A percentile compares a stretch with the other conserved stretches of the same genome.
These are phyloP conservation scores for Ormyrus thymus DNA, from an alignment of 2,888 invertebrate genomes.

Conservation along the genomic window DNA sequence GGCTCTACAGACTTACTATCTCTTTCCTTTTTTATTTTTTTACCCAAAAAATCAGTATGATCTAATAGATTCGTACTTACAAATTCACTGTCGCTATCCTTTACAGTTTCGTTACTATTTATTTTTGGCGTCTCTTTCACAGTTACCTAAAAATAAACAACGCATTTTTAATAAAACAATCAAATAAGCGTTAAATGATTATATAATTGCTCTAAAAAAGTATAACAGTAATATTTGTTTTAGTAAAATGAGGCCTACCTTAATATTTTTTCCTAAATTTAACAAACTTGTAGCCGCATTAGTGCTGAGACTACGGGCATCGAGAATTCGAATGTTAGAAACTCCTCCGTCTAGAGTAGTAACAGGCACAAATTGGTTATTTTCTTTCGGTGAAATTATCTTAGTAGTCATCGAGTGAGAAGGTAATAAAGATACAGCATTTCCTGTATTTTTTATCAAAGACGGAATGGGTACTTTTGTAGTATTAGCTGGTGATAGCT, in stretches of 20 bases:
- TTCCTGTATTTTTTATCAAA: constrained; percentile 22
- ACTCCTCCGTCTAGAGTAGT: constrained; percentile 41
- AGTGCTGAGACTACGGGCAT: constrained; percentile 42
- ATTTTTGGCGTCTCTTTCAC: constrained; percentile 17
- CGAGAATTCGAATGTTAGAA: constrained; percentile 50
- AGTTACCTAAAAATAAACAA: constrained; percentile 35
- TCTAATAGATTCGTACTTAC: constrained; percentile 67
- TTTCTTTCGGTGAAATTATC: constrained; percentile 30
- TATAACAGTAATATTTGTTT: too few species aligned
- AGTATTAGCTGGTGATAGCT: not conserved
- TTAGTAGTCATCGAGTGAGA: constrained; percentile 30
- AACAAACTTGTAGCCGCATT: constrained; percentile 20
- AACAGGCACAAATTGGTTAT: constrained; percentile 19
- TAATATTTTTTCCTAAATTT: constrained; percentile 46
- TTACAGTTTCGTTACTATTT: not conserved
- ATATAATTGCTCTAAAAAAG: too few species aligned
- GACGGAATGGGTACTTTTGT: constrained; percentile 41
- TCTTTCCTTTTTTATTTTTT: not conserved
- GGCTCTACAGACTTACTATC: not conserved
- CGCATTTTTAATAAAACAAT: not conserved
- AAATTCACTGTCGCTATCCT: constrained; percentile 62
- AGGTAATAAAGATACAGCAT: constrained; percentile 2
- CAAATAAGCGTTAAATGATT: not conserved
- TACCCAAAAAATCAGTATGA: constrained; percentile 61
- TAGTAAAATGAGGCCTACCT: constrained; percentile 23